Evolutionary conservation across 2,888 invertebrate genomes (phyloP), one percentile per base, ranked within the genome.

Genomic region (Gymnocheta viridis): DNA sequence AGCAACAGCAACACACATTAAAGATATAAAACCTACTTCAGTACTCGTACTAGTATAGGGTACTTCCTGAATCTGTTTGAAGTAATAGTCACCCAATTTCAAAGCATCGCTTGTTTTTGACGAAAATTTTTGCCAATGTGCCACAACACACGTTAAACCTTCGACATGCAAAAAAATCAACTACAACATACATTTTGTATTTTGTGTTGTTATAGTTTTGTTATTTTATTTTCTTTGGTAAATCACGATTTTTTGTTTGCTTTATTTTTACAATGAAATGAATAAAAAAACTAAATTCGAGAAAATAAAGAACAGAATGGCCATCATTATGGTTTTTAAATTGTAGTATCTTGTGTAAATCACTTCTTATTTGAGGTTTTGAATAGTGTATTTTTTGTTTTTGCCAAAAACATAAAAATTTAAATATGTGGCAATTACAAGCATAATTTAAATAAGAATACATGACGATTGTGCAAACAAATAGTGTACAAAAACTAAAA

Each of bases 261-360:
- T 64, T 76, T 69, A 58, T 62, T 64, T 76, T 70, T 47, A 6
- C 44, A 47, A 66, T 49, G n/a, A 69, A 78, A 58, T 62, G 7
- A 44, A 14, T 17, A 56, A 70, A 51, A 70, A 47, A 58, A 19
- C 9, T 17, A 32, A 19, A 60, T 47, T 12, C 5, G 10, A n/a
- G 6, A 12, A 47, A 41, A 22, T 22, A 60, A 22, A 51, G 4
- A 29, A 76, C 29, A 29, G 49, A 58, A 64, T 72, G 82, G 76
- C 41, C 82, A 82, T 82, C 82, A 72, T 77, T 82, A 82, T 82
- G 73, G 67, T 69, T 74, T 73, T 58, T 41, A 82, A 70, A 69
- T 64, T 82, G 38, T 64, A 27, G 64, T 66, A 67, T 67, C 70
- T 77, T 72, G 70, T 72, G 66, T 51, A 77, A 82, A 77, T 82